Base-by-base conservation (phyloP, 2,113 vertebrate genomes). In the Mustela nigripes region DNA sequence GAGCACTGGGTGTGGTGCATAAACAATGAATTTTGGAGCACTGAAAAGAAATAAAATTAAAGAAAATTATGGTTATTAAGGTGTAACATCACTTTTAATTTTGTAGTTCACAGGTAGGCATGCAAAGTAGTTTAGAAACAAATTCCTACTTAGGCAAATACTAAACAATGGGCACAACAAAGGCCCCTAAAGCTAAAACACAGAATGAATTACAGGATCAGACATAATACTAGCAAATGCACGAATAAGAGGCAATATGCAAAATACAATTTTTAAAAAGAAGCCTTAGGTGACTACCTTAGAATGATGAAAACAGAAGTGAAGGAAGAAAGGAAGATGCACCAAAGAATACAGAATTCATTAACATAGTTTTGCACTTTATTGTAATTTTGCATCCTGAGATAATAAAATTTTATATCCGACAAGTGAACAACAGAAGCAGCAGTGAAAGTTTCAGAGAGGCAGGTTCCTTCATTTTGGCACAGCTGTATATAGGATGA, bases 361-460 rank as follows among this genome's bases (percentile, higher is more conserved):
- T 90, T 97, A 94, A 92, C 89, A 96, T 39, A 89, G 95, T 96
- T 98, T 96, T 98, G 58, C 18, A 92, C 89, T 98, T 98, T 98
- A 98, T 98, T 98, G 89, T 98, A 92, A 96, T 84, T 98, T 97
- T 97, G 96, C 97, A 98, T 98, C 98, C 98, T 98, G 97, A 98
- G 98, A 97, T 97, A 93, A 97, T 97, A 96, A 97, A 96, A 93
- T 94, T 97, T 96, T 95, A 84, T 91, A 96, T 96, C 90, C 90
- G 95, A 98, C 97, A 97, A 96, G 45, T 97, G 96, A 98, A 97
- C 95, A 83, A 98, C 86, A 98, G 96, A 98, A 98, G 98, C 98
- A 98, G 93, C 97, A 97, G 93, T 90, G 91, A 97, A 97, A 89
- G 82, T 96, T 89, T 97, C 96, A 90, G 91, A 96, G 90, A 98